phyloP scores from a whole-genome alignment of 1,140 invertebrate genomes.

The Bombus terrestris region DNA sequence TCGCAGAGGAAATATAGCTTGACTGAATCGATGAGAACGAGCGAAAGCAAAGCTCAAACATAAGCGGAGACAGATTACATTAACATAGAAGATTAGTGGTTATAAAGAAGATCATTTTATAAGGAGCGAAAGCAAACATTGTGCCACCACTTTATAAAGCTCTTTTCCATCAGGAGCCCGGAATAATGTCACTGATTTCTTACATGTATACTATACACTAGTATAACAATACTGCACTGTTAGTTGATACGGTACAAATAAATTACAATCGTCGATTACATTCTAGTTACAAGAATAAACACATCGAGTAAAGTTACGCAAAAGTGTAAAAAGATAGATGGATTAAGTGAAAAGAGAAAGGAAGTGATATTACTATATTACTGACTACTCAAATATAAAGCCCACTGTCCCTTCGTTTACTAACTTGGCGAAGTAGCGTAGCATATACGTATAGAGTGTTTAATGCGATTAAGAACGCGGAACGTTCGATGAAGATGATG shows the following conservation, averaged over 20 bases:
- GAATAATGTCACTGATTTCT: neutral
- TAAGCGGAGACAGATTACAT: neutral
- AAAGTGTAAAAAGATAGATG: neutral
- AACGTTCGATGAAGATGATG: neutral
- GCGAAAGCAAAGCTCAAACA: neutral
- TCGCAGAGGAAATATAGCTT: no score
- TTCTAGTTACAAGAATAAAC: neutral
- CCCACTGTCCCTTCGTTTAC: neutral
- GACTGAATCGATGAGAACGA: neutral
- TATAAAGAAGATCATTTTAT: neutral
- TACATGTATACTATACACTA: neutral
- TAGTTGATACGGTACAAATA: constrained; percentile 9
- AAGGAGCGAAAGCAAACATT: neutral
- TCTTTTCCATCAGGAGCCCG: neutral
- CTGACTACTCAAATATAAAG: neutral
- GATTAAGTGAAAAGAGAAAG: neutral
- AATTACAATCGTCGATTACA: neutral
- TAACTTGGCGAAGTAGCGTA: neutral
- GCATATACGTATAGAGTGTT: neutral
- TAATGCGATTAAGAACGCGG: neutral
- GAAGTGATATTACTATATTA: neutral
- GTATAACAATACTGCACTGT: neutral
- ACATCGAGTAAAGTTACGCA: neutral
- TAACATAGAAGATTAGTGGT: neutral
- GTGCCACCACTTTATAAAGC: neutral